phyloP scores from a whole-genome alignment of 2,113 vertebrate genomes.

The Erythrocercus mccallii region DNA sequence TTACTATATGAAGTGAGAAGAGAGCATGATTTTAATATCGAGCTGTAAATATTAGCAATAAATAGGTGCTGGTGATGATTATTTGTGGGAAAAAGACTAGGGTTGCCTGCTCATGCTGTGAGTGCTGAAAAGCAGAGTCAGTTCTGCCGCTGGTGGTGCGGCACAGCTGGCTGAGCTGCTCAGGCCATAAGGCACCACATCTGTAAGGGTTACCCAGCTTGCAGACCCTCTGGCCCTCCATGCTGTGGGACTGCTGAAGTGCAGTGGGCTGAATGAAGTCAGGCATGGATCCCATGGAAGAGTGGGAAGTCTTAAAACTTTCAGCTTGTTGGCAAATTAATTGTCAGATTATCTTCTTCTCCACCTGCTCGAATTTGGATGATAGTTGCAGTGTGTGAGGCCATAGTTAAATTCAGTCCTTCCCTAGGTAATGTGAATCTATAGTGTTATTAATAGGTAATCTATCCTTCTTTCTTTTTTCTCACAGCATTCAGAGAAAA shows the following conservation, averaged over 20 bases:
- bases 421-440: not conserved
- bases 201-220: not conserved
- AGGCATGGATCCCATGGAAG: accelerated
- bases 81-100: not conserved
- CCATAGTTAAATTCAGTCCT: not conserved
- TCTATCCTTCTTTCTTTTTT: not conserved
- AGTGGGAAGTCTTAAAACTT: not conserved
- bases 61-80: not conserved
- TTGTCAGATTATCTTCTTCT: not conserved
- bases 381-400: not conserved
- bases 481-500: not conserved
- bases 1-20: not conserved
- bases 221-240: not conserved
- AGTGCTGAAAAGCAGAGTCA: no score
- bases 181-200: not conserved
- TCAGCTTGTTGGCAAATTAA: not conserved
- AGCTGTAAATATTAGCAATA: not conserved
- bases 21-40: not conserved
- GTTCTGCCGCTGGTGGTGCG: not conserved
- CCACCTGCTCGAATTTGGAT: not conserved
- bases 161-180: not conserved
- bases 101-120: not conserved
- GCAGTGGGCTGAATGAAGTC: not conserved
- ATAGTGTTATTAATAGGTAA: not conserved
- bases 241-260: not conserved